A percentile compares a stretch with the other conserved stretches of the same genome.
These are phyloP conservation scores for Shinisaurus crocodilurus DNA, from an alignment of 2,113 vertebrate species.

Conservation along the genomic window DNA sequence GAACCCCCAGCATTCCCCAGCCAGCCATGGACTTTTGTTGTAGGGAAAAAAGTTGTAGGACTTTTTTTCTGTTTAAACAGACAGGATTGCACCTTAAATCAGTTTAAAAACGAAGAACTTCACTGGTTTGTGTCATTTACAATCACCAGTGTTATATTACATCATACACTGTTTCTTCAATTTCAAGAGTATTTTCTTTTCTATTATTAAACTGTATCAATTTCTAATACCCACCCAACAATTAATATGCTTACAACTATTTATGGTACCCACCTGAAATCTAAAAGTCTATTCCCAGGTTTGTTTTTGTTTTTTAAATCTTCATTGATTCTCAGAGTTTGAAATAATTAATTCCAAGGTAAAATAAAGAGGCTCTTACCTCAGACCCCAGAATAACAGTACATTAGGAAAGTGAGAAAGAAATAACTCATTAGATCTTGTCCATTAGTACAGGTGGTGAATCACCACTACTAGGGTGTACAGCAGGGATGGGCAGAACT, in stretches of 20 bases:
- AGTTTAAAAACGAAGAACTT: background rate
- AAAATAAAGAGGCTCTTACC: background rate
- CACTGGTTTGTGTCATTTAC: background rate
- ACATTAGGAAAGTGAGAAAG: background rate
- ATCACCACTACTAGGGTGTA: background rate
- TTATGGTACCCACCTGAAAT: background rate
- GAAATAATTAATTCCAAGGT: background rate
- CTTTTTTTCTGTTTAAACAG: too few relatives aligned
- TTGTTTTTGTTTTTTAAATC: background rate
- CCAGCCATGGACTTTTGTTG: too few relatives aligned
- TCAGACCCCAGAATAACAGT: background rate
- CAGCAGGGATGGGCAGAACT: background rate
- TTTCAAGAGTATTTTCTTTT: background rate
- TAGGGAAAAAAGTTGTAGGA: too few relatives aligned
- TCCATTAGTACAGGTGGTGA: background rate
- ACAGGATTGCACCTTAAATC: background rate
- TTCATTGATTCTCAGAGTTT: background rate
- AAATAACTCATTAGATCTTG: background rate
- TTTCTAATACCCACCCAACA: background rate
- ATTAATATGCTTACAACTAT: background rate
- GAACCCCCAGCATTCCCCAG: too few relatives aligned
- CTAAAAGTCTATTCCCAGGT: background rate
- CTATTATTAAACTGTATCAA: background rate
- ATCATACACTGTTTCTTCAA: background rate
- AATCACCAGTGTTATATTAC: background rate